These are phyloP conservation scores for Encarsia formosa DNA, from an alignment of 2,888 invertebrate genomes.

Conservation along the genomic window DNA sequence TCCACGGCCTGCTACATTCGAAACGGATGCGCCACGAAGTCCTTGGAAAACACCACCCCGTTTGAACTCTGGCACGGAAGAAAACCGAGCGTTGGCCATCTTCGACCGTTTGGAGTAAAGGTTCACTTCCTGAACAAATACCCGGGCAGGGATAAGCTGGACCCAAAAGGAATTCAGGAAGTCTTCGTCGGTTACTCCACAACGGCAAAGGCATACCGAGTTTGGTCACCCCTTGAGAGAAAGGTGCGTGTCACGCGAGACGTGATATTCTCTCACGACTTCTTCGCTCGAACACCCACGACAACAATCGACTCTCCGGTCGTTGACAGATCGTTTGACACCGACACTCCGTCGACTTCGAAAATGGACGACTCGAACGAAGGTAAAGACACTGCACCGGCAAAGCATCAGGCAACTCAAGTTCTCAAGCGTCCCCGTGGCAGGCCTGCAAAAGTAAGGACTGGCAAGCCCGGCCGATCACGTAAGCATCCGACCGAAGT, in stretches of 20 bases:
- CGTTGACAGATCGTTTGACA: too few species aligned
- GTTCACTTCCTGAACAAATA: neutral
- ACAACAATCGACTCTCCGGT: too few species aligned
- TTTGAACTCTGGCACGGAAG: neutral
- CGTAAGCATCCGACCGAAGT: too few species aligned
- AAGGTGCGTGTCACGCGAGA: neutral
- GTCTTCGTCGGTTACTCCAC: neutral
- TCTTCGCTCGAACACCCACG: too few species aligned
- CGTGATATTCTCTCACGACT: neutral
- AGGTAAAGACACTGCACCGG: too few species aligned
- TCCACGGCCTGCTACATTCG: neutral
- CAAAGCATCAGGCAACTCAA: too few species aligned
- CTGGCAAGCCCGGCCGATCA: too few species aligned
- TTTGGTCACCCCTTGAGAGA: neutral
- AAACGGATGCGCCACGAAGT: neutral
- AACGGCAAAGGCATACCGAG: neutral
- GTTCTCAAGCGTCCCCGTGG: too few species aligned
- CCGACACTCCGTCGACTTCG: too few species aligned
- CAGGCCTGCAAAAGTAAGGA: too few species aligned
- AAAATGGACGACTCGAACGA: too few species aligned
- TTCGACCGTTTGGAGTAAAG: neutral
- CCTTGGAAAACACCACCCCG: neutral
- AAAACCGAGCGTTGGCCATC: neutral
- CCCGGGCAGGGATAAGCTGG: neutral
- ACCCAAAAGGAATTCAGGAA: neutral